Evolutionary conservation across 2,797 vertebrate genomes (phyloP).

Genomic region (Pseudochaenichthys georgianus): DNA sequence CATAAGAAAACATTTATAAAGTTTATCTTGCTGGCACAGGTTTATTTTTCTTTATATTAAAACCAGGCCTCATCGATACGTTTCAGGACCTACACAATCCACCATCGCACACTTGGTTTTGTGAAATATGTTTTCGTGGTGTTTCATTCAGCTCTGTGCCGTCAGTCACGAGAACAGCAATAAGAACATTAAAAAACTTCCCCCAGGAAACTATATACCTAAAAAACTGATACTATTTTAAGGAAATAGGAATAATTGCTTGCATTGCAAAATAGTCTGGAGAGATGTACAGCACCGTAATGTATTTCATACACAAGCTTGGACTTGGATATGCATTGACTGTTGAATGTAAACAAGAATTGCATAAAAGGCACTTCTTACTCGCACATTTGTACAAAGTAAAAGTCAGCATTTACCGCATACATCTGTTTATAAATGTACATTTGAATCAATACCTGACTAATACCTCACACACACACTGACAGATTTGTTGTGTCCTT

Average conservation of each 20-base stretch:
- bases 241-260: not conserved
- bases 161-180: not conserved
- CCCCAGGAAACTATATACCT: not conserved
- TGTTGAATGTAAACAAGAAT: not conserved
- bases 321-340: not conserved
- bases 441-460: not conserved
- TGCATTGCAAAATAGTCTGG: not conserved
- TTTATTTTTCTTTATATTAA: not conserved
- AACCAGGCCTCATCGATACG: not conserved
- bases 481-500: slow-evolving; percentile 14
- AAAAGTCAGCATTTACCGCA: slow-evolving; percentile 21
- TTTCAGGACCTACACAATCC: not conserved
- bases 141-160: slow-evolving; percentile 2
- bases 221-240: not conserved
- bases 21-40: not conserved
- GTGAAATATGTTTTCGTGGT: not conserved
- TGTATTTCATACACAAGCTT: not conserved
- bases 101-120: slow-evolving; percentile 1
- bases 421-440: slow-evolving; percentile 1
- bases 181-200: not conserved
- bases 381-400: not conserved
- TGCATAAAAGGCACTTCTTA: not conserved
- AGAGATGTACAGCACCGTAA: not conserved
- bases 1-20: not conserved
- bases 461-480: not conserved